Evolutionary conservation across 2,888 invertebrate species (phyloP).

Genomic region (Pollenia griseotomentosa): DNA sequence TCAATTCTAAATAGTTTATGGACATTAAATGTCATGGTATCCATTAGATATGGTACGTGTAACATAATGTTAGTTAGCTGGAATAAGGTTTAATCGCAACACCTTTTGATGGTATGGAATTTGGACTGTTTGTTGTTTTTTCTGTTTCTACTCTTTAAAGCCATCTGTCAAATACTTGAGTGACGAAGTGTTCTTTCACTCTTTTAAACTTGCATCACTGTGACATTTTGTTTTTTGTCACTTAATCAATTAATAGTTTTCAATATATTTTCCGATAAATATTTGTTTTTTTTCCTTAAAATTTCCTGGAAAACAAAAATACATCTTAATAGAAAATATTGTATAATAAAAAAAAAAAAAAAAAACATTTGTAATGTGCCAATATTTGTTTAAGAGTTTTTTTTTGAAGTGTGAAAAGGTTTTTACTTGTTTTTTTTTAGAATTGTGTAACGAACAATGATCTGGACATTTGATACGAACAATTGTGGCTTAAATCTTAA

Average conservation of each 20-base stretch:
- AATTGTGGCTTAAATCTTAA: conserved; percentile 65
- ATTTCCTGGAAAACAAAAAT: conserved; percentile 62
- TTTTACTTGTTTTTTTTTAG: conserved; percentile 26
- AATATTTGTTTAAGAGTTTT: conserved; percentile 42
- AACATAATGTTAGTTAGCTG: conserved; percentile 24
- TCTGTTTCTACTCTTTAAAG: not conserved
- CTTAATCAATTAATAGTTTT: conserved; percentile 65
- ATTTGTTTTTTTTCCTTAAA: conserved; percentile 29
- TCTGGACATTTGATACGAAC: conserved; percentile 30
- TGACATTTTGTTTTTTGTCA: conserved; percentile 57
- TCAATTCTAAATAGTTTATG: conserved; percentile 48
- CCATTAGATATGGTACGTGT: conserved; percentile 56
- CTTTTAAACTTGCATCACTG: conserved; percentile 33
- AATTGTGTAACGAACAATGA: conserved; percentile 48
- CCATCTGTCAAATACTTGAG: conserved; percentile 50
- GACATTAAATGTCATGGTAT: conserved; percentile 13
- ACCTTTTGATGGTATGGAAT: conserved; percentile 41
- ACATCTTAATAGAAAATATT: not conserved
- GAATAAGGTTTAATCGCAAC: conserved; percentile 27
- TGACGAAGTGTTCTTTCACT: conserved; percentile 11
- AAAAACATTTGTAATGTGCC: conserved; percentile 38
- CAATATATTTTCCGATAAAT: conserved; percentile 22
- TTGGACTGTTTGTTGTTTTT: conserved; percentile 24
- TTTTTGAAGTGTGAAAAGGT: conserved; percentile 63
- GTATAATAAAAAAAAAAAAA: conserved; percentile 3